phyloP scores from a whole-genome alignment of 1,140 invertebrate genomes.

The Thalassaphorura encarpata region DNA sequence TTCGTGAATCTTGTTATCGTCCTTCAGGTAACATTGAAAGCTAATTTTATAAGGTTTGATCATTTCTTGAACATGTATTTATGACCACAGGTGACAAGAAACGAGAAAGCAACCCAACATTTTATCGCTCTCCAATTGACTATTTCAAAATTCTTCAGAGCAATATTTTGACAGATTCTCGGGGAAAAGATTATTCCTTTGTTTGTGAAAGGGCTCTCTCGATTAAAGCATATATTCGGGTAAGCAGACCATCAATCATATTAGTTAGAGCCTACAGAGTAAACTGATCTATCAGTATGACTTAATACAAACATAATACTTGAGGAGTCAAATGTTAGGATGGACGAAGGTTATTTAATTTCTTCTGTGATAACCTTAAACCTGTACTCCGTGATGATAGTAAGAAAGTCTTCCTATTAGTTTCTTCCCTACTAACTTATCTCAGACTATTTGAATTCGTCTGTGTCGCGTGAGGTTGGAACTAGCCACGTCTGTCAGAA shows the following conservation, averaged over 20 bases:
- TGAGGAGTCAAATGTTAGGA: too few species aligned
- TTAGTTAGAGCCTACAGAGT: too few species aligned
- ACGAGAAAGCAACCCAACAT: slow-evolving; percentile 43
- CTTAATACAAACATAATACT: too few species aligned
- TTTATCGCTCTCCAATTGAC: slow-evolving; percentile 43
- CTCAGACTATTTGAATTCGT: too few species aligned
- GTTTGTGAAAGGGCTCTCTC: slow-evolving; percentile 38
- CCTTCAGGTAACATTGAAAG: slow-evolving; percentile 41
- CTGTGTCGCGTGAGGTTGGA: too few species aligned
- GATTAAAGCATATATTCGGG: slow-evolving; percentile 46
- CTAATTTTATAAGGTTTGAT: neutral
- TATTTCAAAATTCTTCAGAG: slow-evolving; percentile 38
- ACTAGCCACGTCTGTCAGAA: too few species aligned
- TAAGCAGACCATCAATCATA: slow-evolving; percentile 32
- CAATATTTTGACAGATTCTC: slow-evolving; percentile 25
- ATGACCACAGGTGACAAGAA: slow-evolving; percentile 35
- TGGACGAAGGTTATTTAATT: too few species aligned
- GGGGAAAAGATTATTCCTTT: slow-evolving; percentile 37
- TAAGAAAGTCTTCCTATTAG: neutral
- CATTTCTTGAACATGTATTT: neutral
- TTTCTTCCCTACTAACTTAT: neutral
- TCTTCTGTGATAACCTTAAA: too few species aligned
- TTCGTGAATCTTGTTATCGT: slow-evolving; percentile 45
- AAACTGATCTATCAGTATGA: too few species aligned
- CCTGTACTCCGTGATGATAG: too few species aligned